Percentiles rank a stretch among this genome's conserved stretches.
These are phyloP conservation scores for Parazoanthus darwini DNA, from an alignment of 92 coral and sea anemone genomes.

Conservation along the genomic window DNA sequence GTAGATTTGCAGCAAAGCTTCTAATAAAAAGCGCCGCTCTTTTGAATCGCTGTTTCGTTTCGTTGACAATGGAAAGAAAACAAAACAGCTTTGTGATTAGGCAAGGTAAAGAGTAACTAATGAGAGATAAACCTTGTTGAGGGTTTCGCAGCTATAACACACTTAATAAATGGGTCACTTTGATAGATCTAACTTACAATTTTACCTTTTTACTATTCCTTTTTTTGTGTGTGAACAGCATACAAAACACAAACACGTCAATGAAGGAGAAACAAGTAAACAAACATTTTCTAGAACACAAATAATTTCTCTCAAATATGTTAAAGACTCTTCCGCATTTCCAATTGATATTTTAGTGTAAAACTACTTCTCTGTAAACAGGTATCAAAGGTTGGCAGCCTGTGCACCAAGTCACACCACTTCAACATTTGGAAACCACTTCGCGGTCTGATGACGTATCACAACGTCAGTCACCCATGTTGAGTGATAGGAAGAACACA, in stretches of 20 bases:
- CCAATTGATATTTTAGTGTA: not conserved
- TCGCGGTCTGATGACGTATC: slow-evolving; percentile 1
- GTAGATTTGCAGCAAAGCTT: too few relatives aligned
- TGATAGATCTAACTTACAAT: not conserved
- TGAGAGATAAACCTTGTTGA: too few relatives aligned
- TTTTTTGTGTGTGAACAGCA: not conserved
- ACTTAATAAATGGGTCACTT: not conserved
- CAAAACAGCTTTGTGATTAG: too few relatives aligned
- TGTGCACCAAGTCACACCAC: slow-evolving; percentile 23
- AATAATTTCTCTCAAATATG: not conserved
- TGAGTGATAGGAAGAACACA: slow-evolving; percentile 39
- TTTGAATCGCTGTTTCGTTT: too few relatives aligned
- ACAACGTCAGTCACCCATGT: not conserved
- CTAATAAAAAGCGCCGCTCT: too few relatives aligned
- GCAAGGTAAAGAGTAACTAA: too few relatives aligned
- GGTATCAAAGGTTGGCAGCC: slow-evolving; percentile 95
- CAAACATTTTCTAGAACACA: too few relatives aligned
- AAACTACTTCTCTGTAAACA: not conserved
- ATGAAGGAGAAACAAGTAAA: not conserved
- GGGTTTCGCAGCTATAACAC: not conserved
- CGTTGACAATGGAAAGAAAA: too few relatives aligned
- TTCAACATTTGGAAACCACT: not conserved
- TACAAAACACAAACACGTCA: not conserved
- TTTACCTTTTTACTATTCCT: not conserved
- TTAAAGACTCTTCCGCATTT: not conserved